Conservation (phyloP, 2,113 vertebrate genomes). For the Erythrolamprus reginae region DNA sequence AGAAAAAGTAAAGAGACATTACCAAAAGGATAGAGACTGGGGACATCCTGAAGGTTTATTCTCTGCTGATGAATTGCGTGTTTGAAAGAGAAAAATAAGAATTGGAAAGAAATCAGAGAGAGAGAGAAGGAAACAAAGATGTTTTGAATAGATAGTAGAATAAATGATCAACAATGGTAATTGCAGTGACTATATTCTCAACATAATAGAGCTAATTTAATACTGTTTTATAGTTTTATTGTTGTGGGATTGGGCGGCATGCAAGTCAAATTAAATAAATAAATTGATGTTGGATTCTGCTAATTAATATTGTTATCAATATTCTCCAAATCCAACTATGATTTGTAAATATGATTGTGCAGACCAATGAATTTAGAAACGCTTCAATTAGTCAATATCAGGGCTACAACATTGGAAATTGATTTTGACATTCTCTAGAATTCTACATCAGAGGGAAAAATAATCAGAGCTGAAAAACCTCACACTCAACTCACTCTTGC, state of each 20-base stretch:
- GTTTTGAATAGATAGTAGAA: background rate
- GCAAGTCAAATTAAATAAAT: no score
- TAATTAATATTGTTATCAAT: background rate
- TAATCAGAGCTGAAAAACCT: background rate
- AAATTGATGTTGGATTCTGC: background rate
- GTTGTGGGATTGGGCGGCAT: no score
- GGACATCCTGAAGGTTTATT: background rate
- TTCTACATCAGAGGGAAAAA: background rate
- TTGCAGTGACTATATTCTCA: background rate
- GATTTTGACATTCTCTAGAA: background rate
- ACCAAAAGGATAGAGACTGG: background rate
- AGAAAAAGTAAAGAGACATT: background rate
- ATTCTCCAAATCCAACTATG: background rate
- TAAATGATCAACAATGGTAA: background rate
- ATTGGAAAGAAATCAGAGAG: background rate
- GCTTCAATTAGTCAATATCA: background rate
- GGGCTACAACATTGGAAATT: background rate
- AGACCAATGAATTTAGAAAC: background rate
- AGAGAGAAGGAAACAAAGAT: background rate
- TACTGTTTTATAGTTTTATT: no score
- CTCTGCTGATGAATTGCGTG: background rate
- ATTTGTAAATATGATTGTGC: background rate
- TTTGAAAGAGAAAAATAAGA: background rate
- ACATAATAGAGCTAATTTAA: no score
- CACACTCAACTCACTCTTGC: background rate